A percentile compares a stretch with the other conserved stretches of the same genome.
Conservation (phyloP, 2,888 invertebrate genomes). For the Harmothoe impar region DNA sequence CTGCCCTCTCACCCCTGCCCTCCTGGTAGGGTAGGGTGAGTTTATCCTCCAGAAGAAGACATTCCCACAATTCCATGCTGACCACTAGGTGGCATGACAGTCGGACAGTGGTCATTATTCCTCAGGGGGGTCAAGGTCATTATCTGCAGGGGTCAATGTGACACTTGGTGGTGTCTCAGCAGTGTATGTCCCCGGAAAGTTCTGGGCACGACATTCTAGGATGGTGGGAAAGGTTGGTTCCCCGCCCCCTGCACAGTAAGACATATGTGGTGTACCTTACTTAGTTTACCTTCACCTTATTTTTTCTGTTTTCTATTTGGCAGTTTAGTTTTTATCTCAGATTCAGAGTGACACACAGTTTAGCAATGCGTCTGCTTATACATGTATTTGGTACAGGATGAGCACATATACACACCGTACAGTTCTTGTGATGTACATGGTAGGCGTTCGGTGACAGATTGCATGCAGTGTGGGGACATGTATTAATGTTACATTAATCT, state of each 20-base stretch:
- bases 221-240: constrained; percentile 28
- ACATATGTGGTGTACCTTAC: no score
- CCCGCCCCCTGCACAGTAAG: not conserved
- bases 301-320: no score
- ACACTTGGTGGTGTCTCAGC: constrained; percentile 37
- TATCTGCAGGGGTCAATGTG: constrained; percentile 30
- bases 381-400: no score
- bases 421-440: no score
- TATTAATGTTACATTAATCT: no score
- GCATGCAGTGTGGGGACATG: no score
- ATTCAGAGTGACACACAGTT: no score
- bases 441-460: no score
- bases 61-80: constrained; percentile 49
- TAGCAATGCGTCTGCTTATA: no score
- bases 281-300: no score
- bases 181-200: not conserved
- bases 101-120: constrained; percentile 53
- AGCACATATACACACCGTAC: no score
- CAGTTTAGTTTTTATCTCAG: no score
- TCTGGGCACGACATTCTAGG: constrained; percentile 20
- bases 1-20: not conserved
- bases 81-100: constrained; percentile 44
- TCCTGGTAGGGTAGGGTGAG: not conserved
- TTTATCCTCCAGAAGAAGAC: not conserved
- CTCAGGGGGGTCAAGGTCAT: constrained; percentile 15